Conservation (phyloP, 2,888 invertebrate species). For the Apodemia zela region DNA sequence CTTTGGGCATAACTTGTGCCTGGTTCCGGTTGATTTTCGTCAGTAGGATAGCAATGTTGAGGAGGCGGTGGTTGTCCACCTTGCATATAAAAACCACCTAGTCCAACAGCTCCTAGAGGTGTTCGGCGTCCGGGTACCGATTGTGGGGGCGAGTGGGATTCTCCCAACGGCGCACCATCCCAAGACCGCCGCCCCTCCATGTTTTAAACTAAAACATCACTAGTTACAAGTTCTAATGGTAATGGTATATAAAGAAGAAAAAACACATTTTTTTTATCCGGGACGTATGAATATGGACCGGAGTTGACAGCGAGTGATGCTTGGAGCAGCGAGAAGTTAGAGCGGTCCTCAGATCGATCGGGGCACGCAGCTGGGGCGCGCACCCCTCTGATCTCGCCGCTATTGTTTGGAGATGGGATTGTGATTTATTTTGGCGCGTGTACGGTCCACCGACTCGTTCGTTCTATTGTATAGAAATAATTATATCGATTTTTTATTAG, state of each 20-base stretch:
- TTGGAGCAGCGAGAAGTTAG: constrained; percentile 47
- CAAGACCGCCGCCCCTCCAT: constrained; percentile 75
- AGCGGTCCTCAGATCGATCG: constrained; percentile 75
- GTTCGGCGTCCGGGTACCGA: constrained; percentile 86
- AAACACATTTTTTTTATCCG: constrained; percentile 18
- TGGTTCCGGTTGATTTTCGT: constrained; percentile 90
- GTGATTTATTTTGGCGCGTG: constrained; percentile 62
- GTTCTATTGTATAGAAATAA: constrained; percentile 19
- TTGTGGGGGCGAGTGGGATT: constrained; percentile 77
- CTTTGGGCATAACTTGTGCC: constrained; percentile 77
- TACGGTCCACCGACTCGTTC: constrained; percentile 27
- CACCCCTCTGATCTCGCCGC: constrained; percentile 73
- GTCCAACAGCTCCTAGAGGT: constrained; percentile 90
- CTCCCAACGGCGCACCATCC: constrained; percentile 72
- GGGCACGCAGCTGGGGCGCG: constrained; percentile 76
- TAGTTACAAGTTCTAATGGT: neutral
- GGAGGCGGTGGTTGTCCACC: constrained; percentile 77
- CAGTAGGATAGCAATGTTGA: constrained; percentile 82
- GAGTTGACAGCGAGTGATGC: constrained; percentile 63
- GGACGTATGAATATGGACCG: constrained; percentile 50
- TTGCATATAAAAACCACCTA: constrained; percentile 94
- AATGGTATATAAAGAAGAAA: constrained; percentile 7
- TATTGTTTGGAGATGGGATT: constrained; percentile 69
- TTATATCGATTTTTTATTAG: constrained; percentile 29
- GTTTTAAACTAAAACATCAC: constrained; percentile 49